These are phyloP conservation scores for Sweltsa coloradensis DNA, from an alignment of 1,140 invertebrate species.

Conservation along the genomic window DNA sequence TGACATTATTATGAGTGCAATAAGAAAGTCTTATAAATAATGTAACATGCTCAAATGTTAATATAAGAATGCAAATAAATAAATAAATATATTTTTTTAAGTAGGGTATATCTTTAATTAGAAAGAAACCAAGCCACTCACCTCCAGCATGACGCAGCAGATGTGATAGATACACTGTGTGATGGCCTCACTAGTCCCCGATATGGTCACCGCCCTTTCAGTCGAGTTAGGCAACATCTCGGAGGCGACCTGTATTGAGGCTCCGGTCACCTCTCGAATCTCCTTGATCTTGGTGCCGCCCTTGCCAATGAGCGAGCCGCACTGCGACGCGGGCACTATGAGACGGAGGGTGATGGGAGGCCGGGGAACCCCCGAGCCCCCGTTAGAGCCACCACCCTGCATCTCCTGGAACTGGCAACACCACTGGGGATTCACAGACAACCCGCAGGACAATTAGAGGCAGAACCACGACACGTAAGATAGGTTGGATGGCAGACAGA, in stretches of 20 bases:
- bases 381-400: slow-evolving; percentile 42
- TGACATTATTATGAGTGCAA: too few species aligned
- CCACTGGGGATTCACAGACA: slow-evolving; percentile 41
- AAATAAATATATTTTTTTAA: too few species aligned
- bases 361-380: slow-evolving; percentile 55
- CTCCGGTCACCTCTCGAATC: slow-evolving; percentile 83
- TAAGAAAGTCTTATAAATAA: too few species aligned
- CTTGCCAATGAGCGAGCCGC: slow-evolving; percentile 95
- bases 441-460: too few species aligned
- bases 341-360: slow-evolving; percentile 85
- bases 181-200: slow-evolving; percentile 93
- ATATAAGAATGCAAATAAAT: too few species aligned
- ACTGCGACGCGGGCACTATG: slow-evolving; percentile 98
- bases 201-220: slow-evolving; percentile 97
- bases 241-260: slow-evolving; percentile 89
- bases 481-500: too few species aligned
- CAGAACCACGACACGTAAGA: too few species aligned
- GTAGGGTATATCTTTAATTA: too few species aligned
- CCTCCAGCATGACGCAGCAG: slow-evolving; percentile 98
- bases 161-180: slow-evolving; percentile 99
- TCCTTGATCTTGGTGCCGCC: slow-evolving; percentile 92
- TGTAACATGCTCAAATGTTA: too few species aligned
- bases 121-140: too few species aligned
- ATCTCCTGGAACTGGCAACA: slow-evolving; percentile 75
- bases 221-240: slow-evolving; percentile 99